Conservation (phyloP, 1,140 invertebrate genomes). For the Coboldia fuscipes region DNA sequence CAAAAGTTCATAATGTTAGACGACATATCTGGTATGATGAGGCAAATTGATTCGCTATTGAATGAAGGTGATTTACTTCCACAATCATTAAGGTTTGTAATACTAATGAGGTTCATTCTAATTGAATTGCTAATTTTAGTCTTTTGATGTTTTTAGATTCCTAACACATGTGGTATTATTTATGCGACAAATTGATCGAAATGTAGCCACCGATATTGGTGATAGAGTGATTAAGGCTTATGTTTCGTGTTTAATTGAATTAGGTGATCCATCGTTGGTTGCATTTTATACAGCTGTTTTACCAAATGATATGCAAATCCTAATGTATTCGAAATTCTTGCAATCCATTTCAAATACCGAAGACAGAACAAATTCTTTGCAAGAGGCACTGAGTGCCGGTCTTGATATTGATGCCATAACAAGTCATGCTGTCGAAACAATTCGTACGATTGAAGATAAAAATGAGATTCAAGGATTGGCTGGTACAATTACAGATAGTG, state of each 20-base stretch:
- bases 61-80: conserved; percentile 12
- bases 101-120: conserved; percentile 23
- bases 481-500: conserved; percentile 10
- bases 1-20: conserved; percentile 61
- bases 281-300: conserved; percentile 67
- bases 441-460: conserved; percentile 22
- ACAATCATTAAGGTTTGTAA: conserved; percentile 17
- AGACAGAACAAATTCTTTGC: conserved; percentile 28
- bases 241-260: conserved; percentile 43
- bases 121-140: conserved; percentile 21
- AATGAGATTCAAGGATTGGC: conserved; percentile 2
- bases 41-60: conserved; percentile 20
- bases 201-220: conserved; percentile 38
- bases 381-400: conserved; percentile 45
- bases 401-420: conserved; percentile 68
- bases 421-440: conserved; percentile 59
- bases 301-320: conserved; percentile 42
- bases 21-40: conserved; percentile 37
- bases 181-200: conserved; percentile 50
- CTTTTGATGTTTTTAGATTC: conserved; percentile 43
- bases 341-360: conserved; percentile 32
- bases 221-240: conserved; percentile 51
- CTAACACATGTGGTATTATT: conserved; percentile 70
- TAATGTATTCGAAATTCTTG: conserved; percentile 58
- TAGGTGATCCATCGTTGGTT: conserved; percentile 52